Percentiles rank a stretch among this genome's conserved stretches.
phyloP scores from a whole-genome alignment of 1,140 invertebrate genomes.

The Neuroterus valhalla region DNA sequence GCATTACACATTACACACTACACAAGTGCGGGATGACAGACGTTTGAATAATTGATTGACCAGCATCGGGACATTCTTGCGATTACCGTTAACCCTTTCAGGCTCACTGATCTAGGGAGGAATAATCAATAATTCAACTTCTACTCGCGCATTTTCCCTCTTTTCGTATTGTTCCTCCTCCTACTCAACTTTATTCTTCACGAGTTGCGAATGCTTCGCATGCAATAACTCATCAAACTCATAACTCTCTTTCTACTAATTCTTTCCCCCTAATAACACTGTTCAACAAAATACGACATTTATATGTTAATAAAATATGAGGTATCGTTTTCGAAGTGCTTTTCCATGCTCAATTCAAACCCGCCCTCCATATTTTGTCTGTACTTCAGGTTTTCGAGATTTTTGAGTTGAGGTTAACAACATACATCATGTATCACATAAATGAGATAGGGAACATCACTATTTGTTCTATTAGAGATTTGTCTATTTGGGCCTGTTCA shows the following conservation, averaged over 20 bases:
- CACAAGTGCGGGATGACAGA: conserved; percentile 28
- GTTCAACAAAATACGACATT: no score
- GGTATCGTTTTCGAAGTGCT: no score
- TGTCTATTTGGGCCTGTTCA: no score
- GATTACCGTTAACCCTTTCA: conserved; percentile 30
- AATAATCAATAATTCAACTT: conserved; percentile 31
- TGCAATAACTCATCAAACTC: conserved; percentile 15
- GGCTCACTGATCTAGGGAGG: conserved; percentile 24
- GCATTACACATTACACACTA: conserved; percentile 14
- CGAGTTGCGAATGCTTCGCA: not conserved
- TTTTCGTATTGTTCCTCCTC: conserved; percentile 4
- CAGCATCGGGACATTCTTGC: conserved; percentile 29
- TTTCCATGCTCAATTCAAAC: no score
- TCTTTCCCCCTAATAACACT: no score
- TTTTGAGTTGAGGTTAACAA: no score
- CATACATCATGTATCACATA: no score
- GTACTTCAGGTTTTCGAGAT: no score
- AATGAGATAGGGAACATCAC: no score
- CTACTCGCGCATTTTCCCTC: conserved; percentile 24
- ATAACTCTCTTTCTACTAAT: conserved; percentile 4
- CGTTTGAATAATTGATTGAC: conserved; percentile 21
- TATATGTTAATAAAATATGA: no score
- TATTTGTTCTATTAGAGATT: no score
- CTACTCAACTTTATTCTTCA: conserved; percentile 25
- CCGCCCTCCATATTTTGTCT: no score